phyloP scores from a whole-genome alignment of 2,797 vertebrate genomes.

The Hafferia zeledoni region DNA sequence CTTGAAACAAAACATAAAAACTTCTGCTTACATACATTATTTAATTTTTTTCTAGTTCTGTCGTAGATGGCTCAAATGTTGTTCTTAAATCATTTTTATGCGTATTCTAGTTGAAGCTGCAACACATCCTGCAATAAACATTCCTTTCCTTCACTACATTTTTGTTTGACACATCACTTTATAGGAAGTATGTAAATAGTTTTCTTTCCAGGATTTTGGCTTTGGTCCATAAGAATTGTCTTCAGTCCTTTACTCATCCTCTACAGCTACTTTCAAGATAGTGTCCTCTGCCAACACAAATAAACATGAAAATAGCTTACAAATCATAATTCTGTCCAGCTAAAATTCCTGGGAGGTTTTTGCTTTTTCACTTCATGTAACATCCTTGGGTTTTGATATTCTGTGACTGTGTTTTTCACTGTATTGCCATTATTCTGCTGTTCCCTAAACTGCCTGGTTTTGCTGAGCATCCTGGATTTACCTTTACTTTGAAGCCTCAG shows the following conservation, averaged over 20 bases:
- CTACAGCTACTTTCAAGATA: background rate
- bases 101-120: background rate
- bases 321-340: background rate
- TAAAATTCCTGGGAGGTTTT: background rate
- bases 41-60: background rate
- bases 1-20: no score
- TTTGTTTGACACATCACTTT: background rate
- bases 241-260: background rate
- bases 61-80: background rate
- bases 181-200: background rate
- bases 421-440: background rate
- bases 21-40: background rate
- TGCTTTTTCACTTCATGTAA: background rate
- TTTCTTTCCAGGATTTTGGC: background rate
- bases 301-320: background rate
- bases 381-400: background rate
- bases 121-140: background rate
- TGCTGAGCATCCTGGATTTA: background rate
- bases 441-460: background rate
- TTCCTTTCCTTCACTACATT: background rate
- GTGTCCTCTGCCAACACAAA: background rate
- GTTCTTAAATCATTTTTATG: background rate
- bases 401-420: background rate
- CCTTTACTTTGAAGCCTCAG: background rate
- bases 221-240: background rate